These are phyloP conservation scores for Dendroctonus ponderosae DNA, from an alignment of 1,140 invertebrate genomes.

Conservation along the genomic window DNA sequence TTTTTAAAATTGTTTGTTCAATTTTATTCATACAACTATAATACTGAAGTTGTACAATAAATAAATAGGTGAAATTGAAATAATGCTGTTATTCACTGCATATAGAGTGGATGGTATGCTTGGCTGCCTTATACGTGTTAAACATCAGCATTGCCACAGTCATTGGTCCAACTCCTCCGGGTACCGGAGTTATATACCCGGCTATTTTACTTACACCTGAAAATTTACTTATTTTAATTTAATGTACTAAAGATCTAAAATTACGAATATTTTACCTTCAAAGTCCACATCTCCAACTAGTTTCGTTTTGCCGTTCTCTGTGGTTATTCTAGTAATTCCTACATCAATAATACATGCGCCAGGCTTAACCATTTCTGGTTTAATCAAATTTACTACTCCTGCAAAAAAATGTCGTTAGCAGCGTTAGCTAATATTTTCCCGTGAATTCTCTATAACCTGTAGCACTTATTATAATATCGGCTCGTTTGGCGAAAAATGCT, in stretches of 20 bases:
- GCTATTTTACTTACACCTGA: constrained; percentile 72
- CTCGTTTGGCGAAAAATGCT: constrained; percentile 63
- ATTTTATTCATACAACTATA: too few species aligned
- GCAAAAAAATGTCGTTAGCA: not conserved
- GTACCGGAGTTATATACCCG: constrained; percentile 80
- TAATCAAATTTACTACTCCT: constrained; percentile 78
- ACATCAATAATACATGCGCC: constrained; percentile 88
- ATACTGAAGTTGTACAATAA: too few species aligned
- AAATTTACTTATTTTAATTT: constrained; percentile 38
- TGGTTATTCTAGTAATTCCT: constrained; percentile 74
- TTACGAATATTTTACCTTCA: constrained; percentile 56
- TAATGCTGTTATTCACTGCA: too few species aligned
- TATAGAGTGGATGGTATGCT: constrained; percentile 15
- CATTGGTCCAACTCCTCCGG: constrained; percentile 87
- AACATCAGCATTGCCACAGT: constrained; percentile 87
- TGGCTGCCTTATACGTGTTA: constrained; percentile 75
- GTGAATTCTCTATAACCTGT: too few species aligned
- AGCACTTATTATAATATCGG: constrained; percentile 81
- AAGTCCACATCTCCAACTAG: constrained; percentile 89
- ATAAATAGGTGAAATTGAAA: too few species aligned
- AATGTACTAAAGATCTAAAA: not conserved
- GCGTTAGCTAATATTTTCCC: too few species aligned
- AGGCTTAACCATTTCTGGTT: constrained; percentile 81
- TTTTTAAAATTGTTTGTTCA: too few species aligned
- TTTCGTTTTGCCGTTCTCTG: constrained; percentile 64